Percentiles rank a stretch among this genome's conserved stretches.
Evolutionary conservation across 1,140 invertebrate genomes (phyloP).

Genomic region (Campoletis sonorensis): DNA sequence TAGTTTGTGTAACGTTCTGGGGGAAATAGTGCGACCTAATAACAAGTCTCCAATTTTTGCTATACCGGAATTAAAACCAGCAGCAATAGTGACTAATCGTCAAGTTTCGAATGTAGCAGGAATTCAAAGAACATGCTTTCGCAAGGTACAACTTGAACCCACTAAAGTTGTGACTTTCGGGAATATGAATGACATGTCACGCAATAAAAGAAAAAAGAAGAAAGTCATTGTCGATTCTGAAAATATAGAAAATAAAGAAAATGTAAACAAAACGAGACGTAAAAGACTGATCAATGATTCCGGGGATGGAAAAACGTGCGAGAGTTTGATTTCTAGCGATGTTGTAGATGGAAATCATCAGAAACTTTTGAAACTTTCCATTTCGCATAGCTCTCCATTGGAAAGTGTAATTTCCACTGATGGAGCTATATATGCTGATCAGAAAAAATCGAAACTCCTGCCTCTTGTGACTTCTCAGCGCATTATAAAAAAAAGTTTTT

Average conservation of each 20-base stretch:
- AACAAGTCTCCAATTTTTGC: no score
- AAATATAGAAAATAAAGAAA: background rate
- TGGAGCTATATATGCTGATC: background rate
- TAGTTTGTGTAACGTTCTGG: no score
- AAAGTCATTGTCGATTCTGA: background rate
- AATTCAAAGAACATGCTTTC: no score
- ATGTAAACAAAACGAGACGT: background rate
- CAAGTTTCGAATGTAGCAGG: no score
- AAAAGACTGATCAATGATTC: background rate
- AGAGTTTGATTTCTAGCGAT: background rate
- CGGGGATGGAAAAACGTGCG: background rate
- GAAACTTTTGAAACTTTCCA: background rate
- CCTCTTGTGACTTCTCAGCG: background rate
- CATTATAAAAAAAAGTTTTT: background rate
- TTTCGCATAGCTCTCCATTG: no score
- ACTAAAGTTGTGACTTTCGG: background rate
- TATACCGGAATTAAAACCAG: no score
- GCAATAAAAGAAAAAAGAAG: background rate
- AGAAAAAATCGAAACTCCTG: background rate
- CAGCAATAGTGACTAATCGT: no score
- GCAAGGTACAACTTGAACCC: background rate
- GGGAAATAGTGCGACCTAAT: no score
- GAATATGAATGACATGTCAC: background rate
- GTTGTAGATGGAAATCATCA: background rate
- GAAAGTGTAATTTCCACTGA: background rate